Percentiles rank a stretch among this genome's conserved stretches.
Evolutionary conservation across 2,113 vertebrate species (phyloP).

Genomic region (Periophthalmodon schlosseri): DNA sequence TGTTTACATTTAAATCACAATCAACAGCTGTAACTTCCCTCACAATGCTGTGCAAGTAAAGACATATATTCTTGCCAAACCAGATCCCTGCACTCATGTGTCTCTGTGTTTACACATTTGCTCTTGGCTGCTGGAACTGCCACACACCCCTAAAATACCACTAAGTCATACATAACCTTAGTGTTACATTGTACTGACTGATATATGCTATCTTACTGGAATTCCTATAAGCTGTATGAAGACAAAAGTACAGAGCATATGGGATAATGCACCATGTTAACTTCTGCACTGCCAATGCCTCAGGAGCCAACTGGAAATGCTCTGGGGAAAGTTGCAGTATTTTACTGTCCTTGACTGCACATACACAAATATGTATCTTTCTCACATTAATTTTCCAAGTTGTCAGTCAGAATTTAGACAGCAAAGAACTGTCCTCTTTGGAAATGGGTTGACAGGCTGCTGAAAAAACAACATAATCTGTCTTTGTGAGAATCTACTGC

Average conservation of each 20-base stretch:
- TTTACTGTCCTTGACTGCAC: conserved; percentile 22
- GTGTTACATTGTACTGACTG: conserved; percentile 30
- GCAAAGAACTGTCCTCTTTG: conserved; percentile 64
- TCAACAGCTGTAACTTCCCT: conserved; percentile 75
- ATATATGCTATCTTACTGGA: conserved; percentile 34
- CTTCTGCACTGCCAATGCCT: conserved; percentile 49
- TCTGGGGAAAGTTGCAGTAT: conserved; percentile 39
- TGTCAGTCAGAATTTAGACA: conserved; percentile 70
- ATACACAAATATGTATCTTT: conserved; percentile 9
- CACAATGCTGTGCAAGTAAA: conserved; percentile 75
- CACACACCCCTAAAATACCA: conserved; percentile 57
- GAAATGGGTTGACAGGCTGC: conserved; percentile 59
- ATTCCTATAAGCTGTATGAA: conserved; percentile 33
- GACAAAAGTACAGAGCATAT: conserved; percentile 41
- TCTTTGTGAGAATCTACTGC: conserved; percentile 71
- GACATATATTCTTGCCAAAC: conserved; percentile 79
- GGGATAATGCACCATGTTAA: conserved; percentile 60
- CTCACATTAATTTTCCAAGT: conserved; percentile 62
- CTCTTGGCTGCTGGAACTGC: conserved; percentile 54
- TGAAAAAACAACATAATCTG: conserved; percentile 62
- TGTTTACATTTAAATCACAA: conserved; percentile 81
- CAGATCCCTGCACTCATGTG: conserved; percentile 69
- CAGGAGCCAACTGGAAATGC: conserved; percentile 44
- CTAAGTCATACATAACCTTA: conserved; percentile 48
- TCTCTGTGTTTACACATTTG: conserved; percentile 67